Conservation (phyloP, 2,888 invertebrate genomes). For the Lordiphosa andalusiaca region DNA sequence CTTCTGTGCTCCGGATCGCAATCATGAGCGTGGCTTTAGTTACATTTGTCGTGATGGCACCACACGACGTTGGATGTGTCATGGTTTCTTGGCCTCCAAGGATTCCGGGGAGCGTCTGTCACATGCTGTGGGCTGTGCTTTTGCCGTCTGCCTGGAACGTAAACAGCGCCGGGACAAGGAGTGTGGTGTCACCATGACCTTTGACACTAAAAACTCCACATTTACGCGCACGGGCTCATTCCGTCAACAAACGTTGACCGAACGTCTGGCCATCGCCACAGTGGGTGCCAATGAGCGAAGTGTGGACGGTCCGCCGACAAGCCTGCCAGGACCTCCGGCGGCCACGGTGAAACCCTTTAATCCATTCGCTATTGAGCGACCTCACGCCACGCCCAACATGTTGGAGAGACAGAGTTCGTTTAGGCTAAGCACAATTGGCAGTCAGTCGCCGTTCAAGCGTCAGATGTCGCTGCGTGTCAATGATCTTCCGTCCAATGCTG, state of each 20-base stretch:
- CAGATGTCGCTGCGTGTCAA: conserved; percentile 96
- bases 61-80: conserved; percentile 99
- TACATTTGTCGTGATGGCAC: conserved; percentile 99
- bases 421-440: conserved; percentile 89
- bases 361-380: conserved; percentile 96
- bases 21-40: conserved; percentile 97
- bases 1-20: conserved; percentile 99
- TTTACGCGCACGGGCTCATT: conserved; percentile 97
- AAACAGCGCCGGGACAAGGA: conserved; percentile 99
- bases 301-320: conserved; percentile 61
- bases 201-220: conserved; percentile 92
- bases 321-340: conserved; percentile 60
- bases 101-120: conserved; percentile 98
- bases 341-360: conserved; percentile 85
- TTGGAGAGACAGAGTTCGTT: conserved; percentile 97
- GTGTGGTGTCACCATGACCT: conserved; percentile 95
- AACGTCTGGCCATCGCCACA: conserved; percentile 83
- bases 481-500: conserved; percentile 96
- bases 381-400: conserved; percentile 96
- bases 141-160: conserved; percentile 97
- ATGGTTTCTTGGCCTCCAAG: conserved; percentile 97
- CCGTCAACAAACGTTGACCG: conserved; percentile 90
- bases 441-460: conserved; percentile 95
- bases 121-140: conserved; percentile 99
- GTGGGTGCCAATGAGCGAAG: conserved; percentile 83